Base-by-base conservation (phyloP, 2,113 vertebrate genomes). In the Falcunculus frontatus region DNA sequence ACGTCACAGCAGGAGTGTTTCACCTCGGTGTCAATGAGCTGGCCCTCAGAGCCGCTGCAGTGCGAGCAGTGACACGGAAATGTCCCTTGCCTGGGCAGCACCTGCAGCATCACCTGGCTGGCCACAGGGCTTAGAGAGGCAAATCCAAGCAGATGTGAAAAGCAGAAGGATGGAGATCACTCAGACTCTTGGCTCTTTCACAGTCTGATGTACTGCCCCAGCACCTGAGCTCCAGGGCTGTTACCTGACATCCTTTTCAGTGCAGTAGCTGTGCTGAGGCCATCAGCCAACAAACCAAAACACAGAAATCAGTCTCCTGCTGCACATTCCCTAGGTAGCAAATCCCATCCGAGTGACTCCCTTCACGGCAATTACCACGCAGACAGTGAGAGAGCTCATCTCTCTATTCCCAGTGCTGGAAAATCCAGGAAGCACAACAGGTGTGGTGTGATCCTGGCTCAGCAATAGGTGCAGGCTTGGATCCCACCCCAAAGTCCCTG, bases 51-150 rank as follows among this genome's bases (percentile, higher is more conserved):
- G 11, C 8, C 9, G 0, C 30, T 18, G 69, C 68, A 16, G 13
- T 11, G 37, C 7, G 0, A 10, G 44, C 23, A 1, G 27, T 9
- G 68, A 20, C 72, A 14, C 13, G 0, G 41, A 9, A 20, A 11
- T 5, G 33, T 20, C 35, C 47, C 55, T 10, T 17, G 2, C 69
- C 63, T 17, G 29, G 27, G n/a, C 49, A 73, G 80, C 39, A 13
- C 56, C n/a, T 8, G 46, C 57, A 33, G 44, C 30, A 2, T 23
- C 22, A 1, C 50, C 55, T 39, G 23, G 29, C 72, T 62, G 67
- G 32, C 42, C 55, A 1, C 5, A 0, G 11, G 72, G 33, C 4
- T 30, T 26, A 12, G 16, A 35, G 6, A n/a, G 65, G 16, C 20
- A 7, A 12, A 56, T 20, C 37, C 29, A 4, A 27, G 64, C 39